Evolutionary conservation across 2,888 invertebrate species (phyloP).

Genomic region (Thereva unica): DNA sequence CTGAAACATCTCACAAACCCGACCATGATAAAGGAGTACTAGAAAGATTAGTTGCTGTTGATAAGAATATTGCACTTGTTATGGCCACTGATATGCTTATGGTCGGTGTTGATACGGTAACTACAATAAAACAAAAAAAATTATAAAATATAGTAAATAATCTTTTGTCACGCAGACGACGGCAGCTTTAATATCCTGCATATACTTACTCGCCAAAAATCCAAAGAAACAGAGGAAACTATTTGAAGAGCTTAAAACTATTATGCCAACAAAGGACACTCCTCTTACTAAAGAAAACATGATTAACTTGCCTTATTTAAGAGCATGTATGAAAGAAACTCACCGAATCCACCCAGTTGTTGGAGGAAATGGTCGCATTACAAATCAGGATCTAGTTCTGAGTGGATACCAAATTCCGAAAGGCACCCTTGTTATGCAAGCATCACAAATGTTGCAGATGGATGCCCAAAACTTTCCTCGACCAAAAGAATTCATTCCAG

Average conservation of each 20-base stretch:
- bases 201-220: too few relatives aligned
- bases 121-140: background rate
- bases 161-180: slow-evolving; percentile 37
- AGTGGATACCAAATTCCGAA: slow-evolving; percentile 67
- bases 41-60: too few relatives aligned
- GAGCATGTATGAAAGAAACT: too few relatives aligned
- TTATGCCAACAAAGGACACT: too few relatives aligned
- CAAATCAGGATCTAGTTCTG: slow-evolving; percentile 64
- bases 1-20: too few relatives aligned
- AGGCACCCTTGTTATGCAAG: slow-evolving; percentile 72
- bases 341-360: slow-evolving; percentile 59
- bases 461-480: slow-evolving; percentile 67
- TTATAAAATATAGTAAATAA: background rate
- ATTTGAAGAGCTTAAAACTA: too few relatives aligned
- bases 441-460: slow-evolving; percentile 68
- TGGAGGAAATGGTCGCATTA: slow-evolving; percentile 62
- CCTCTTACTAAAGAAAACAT: too few relatives aligned
- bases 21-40: too few relatives aligned
- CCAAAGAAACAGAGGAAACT: too few relatives aligned
- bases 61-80: too few relatives aligned
- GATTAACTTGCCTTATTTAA: too few relatives aligned
- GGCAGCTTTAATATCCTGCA: slow-evolving; percentile 57
- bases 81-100: too few relatives aligned
- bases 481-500: slow-evolving; percentile 62
- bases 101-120: slow-evolving; percentile 66